Percentiles rank a stretch among this genome's conserved stretches.
phyloP scores from a whole-genome alignment of 2,797 vertebrate genomes.

The Pelobates cultripes region DNA sequence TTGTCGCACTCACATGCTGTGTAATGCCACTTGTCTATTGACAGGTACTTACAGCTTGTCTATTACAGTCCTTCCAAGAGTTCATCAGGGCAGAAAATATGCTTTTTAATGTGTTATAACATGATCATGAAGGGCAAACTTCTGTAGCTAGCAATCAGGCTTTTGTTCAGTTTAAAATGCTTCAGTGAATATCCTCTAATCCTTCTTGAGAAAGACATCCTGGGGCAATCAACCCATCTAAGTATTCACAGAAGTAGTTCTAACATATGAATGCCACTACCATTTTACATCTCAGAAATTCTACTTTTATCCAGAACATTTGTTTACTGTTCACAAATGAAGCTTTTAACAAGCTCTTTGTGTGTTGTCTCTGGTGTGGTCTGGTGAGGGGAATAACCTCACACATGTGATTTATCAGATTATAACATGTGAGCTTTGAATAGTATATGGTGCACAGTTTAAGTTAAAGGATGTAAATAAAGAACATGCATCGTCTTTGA shows the following conservation, averaged over 20 bases:
- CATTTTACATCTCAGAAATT: conserved; percentile 66
- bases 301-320: conserved; percentile 66
- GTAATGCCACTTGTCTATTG: conserved; percentile 38
- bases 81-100: conserved; percentile 56
- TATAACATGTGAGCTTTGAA: not conserved
- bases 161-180: conserved; percentile 60
- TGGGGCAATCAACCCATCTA: conserved; percentile 63
- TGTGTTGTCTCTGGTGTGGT: conserved; percentile 22
- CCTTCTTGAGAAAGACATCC: conserved; percentile 65
- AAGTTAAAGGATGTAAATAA: too few relatives aligned
- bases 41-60: conserved; percentile 45
- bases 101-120: conserved; percentile 54
- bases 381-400: conserved; percentile 15
- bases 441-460: not conserved
- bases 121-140: conserved; percentile 55
- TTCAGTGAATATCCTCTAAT: conserved; percentile 62
- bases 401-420: conserved; percentile 18
- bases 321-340: conserved; percentile 68
- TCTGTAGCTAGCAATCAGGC: conserved; percentile 57
- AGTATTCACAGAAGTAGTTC: conserved; percentile 63
- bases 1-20: conserved; percentile 26
- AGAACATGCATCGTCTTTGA: too few relatives aligned
- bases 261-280: conserved; percentile 62
- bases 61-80: conserved; percentile 57
- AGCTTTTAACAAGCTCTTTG: conserved; percentile 60